These are phyloP conservation scores for Schizaphis graminum DNA, from an alignment of 2,888 invertebrate genomes.

Conservation along the genomic window DNA sequence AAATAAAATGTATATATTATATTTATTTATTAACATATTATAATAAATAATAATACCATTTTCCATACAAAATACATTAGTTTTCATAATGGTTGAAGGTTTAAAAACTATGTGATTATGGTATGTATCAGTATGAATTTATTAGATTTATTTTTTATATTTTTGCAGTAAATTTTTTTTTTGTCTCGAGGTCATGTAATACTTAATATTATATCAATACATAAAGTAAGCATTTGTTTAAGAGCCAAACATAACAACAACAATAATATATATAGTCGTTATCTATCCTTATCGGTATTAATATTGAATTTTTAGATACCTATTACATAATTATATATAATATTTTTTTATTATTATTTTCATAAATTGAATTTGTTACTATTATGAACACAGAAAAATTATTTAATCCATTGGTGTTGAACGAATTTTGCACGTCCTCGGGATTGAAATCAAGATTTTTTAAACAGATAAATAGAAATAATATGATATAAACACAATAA, in stretches of 20 bases:
- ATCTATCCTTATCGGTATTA: neutral
- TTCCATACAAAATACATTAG: too few species aligned
- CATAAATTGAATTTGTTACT: neutral
- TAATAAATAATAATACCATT: too few species aligned
- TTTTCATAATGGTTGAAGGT: neutral
- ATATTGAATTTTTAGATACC: neutral
- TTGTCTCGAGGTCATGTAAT: neutral
- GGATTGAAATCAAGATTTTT: neutral
- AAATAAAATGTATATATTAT: too few species aligned
- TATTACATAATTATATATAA: neutral
- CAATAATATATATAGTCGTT: neutral
- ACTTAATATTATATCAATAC: neutral
- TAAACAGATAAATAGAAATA: neutral
- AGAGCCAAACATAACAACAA: neutral
- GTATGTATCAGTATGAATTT: too few species aligned
- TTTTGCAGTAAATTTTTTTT: neutral
- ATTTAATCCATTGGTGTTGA: neutral
- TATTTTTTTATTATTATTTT: neutral
- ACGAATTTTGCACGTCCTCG: neutral
- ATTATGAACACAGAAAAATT: neutral
- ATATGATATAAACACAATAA: neutral
- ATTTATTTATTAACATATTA: too few species aligned
- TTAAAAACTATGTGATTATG: too few species aligned
- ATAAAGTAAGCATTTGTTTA: neutral
- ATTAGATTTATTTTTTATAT: neutral